A percentile compares a stretch with the other conserved stretches of the same genome.
Conservation (phyloP, 2,888 invertebrate species). For the Yponomeuta malinellus region DNA sequence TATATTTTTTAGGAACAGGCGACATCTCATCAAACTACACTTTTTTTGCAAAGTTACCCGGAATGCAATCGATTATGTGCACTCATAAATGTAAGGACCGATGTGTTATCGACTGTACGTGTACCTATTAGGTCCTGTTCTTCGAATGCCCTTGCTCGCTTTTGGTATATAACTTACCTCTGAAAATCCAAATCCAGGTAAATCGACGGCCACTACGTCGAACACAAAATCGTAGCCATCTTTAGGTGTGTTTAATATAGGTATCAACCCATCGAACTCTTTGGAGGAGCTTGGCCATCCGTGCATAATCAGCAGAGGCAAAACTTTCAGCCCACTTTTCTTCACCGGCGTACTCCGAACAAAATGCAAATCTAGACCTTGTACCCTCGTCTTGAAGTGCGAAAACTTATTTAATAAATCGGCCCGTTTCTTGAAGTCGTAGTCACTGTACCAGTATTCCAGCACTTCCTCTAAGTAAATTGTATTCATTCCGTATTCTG, state of each 20-base stretch:
- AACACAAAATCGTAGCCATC: conserved; percentile 77
- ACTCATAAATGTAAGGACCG: no score
- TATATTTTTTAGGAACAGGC: no score
- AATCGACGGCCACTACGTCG: conserved; percentile 80
- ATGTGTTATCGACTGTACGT: no score
- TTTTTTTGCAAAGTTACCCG: no score
- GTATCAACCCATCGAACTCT: conserved; percentile 86
- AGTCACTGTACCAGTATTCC: conserved; percentile 85
- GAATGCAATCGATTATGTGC: no score
- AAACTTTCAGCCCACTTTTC: conserved; percentile 33
- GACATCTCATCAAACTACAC: no score
- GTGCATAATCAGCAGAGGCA: conserved; percentile 85
- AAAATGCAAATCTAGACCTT: conserved; percentile 84
- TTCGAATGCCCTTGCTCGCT: no score
- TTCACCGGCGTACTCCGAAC: conserved; percentile 78
- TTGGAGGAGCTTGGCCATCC: conserved; percentile 93
- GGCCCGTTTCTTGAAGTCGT: conserved; percentile 79
- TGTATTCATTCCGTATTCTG: conserved; percentile 89
- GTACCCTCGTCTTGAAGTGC: conserved; percentile 86
- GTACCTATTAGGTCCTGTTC: no score
- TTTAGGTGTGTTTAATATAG: conserved; percentile 75
- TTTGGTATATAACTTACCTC: conserved; percentile 54
- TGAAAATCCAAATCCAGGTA: conserved; percentile 84
- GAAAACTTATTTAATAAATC: conserved; percentile 80
- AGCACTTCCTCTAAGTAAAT: conserved; percentile 80